Evolutionary conservation across 2,113 vertebrate genomes (phyloP).

Genomic region (Ctenomys sociabilis): DNA sequence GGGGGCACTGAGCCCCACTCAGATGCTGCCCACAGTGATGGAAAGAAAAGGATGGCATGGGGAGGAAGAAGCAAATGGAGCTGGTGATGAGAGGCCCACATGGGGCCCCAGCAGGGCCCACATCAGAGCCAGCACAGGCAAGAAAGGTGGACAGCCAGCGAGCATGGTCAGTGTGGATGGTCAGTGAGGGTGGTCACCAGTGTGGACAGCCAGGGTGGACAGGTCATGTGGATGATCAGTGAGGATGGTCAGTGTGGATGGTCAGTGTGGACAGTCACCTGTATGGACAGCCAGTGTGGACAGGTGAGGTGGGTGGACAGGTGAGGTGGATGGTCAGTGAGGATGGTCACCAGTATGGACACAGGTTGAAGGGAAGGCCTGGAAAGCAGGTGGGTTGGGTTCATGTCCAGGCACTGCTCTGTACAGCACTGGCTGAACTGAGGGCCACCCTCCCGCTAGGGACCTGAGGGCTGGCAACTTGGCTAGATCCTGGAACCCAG

Average conservation of each 20-base stretch:
- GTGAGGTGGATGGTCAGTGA: background rate
- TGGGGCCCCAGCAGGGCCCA: background rate
- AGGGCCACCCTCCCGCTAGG: background rate
- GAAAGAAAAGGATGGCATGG: background rate
- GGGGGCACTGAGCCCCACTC: background rate
- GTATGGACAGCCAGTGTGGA: background rate
- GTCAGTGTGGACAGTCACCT: background rate
- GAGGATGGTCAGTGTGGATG: background rate
- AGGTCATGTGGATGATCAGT: too few relatives aligned
- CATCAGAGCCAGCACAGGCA: background rate
- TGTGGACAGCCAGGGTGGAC: too few relatives aligned
- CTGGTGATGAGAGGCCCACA: background rate
- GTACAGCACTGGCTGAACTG: background rate
- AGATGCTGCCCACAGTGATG: rapidly evolving
- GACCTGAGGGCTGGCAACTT: background rate
- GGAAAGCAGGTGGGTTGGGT: rapidly evolving
- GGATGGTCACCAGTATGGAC: background rate
- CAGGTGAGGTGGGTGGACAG: too few relatives aligned
- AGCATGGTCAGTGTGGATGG: background rate
- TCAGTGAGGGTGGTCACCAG: background rate
- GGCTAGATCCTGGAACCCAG: background rate
- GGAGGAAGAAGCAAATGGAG: too few relatives aligned
- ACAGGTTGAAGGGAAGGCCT: background rate
- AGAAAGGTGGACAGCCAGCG: background rate
- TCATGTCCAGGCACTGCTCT: background rate